Percentiles rank a stretch among this genome's conserved stretches.
These are phyloP conservation scores for Piscicola geometra DNA, from an alignment of 2,888 invertebrate species.

Conservation along the genomic window DNA sequence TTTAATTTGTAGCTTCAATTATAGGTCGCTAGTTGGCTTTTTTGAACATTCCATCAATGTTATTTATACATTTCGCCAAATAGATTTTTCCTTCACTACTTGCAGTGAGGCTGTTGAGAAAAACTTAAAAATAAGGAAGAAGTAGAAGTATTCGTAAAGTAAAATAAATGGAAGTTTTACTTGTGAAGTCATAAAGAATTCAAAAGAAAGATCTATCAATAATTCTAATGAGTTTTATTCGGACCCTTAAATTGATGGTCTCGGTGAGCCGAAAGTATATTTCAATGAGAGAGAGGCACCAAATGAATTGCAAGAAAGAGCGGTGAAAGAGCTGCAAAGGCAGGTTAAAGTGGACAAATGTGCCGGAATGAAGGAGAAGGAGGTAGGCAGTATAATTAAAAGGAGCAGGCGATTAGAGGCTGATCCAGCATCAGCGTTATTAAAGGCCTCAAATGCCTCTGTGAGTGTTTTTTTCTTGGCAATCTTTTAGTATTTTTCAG, in stretches of 20 bases:
- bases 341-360: background rate
- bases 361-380: background rate
- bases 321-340: background rate
- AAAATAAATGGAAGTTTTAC: background rate
- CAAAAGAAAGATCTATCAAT: background rate
- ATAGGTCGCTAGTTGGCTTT: too few species aligned
- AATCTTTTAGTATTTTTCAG: too few species aligned
- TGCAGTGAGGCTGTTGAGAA: too few species aligned
- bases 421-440: background rate
- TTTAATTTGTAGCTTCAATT: too few species aligned
- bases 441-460: too few species aligned
- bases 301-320: too few species aligned
- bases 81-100: too few species aligned
- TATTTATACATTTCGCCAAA: too few species aligned
- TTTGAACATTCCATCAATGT: too few species aligned
- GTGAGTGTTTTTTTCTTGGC: too few species aligned
- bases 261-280: conserved; percentile 5
- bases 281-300: background rate
- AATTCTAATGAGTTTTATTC: background rate
- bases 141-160: background rate
- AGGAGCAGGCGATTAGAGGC: background rate
- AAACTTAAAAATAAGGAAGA: too few species aligned
- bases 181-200: background rate
- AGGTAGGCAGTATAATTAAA: background rate
- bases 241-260: background rate